Evolutionary conservation across 2,888 invertebrate species (phyloP).

Genomic region (Elysia crispata): DNA sequence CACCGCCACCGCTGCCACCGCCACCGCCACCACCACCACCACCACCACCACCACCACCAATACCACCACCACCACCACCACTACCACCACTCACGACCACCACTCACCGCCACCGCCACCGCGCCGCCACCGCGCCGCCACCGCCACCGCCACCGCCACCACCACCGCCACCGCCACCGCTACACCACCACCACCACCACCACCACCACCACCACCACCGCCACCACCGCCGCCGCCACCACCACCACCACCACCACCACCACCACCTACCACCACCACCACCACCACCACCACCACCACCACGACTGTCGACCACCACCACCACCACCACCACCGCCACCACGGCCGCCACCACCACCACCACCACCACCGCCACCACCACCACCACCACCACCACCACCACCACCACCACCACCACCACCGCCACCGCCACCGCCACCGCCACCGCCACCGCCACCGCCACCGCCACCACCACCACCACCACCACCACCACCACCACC

Average conservation of each 20-base stretch:
- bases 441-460: not conserved
- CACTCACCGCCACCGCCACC: too few relatives aligned
- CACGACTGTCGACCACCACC: not conserved
- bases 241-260: too few relatives aligned
- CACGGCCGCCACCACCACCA: not conserved
- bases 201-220: not conserved
- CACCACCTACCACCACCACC: too few relatives aligned
- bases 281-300: too few relatives aligned
- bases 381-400: not conserved
- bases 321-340: not conserved
- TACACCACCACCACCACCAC: too few relatives aligned
- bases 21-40: too few relatives aligned
- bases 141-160: conserved; percentile 1
- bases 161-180: not conserved
- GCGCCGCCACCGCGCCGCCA: not conserved
- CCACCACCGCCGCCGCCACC: not conserved
- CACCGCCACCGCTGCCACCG: not conserved
- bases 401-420: not conserved
- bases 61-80: too few relatives aligned
- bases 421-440: not conserved
- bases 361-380: not conserved
- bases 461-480: not conserved
- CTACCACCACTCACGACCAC: too few relatives aligned
- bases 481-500: conserved; percentile 11
- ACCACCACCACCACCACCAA: too few relatives aligned